These are phyloP conservation scores for Vimba vimba DNA, from an alignment of 2,113 vertebrate species.

Conservation along the genomic window DNA sequence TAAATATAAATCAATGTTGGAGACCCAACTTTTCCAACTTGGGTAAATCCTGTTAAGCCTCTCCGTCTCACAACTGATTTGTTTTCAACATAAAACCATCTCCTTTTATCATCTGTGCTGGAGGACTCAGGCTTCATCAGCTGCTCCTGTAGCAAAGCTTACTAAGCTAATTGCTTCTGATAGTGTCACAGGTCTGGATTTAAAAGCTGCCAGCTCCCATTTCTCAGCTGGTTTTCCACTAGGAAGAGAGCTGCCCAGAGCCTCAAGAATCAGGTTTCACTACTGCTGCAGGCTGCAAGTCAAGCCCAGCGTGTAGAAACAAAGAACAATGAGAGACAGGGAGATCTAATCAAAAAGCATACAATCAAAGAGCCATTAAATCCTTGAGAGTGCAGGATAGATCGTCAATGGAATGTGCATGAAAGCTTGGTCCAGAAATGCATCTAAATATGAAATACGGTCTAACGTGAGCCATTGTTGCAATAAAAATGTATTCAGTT, in stretches of 20 bases:
- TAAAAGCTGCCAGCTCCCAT: conserved; percentile 50
- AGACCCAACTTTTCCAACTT: not conserved
- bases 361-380: conserved; percentile 18
- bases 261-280: conserved; percentile 51
- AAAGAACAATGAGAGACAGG: conserved; percentile 1
- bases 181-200: conserved; percentile 46
- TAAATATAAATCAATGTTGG: not conserved
- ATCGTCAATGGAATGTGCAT: not conserved
- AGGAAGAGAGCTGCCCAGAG: conserved; percentile 20
- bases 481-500: not conserved
- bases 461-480: not conserved
- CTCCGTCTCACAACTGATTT: not conserved
- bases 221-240: conserved; percentile 45
- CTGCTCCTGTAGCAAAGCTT: conserved; percentile 30
- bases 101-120: conserved; percentile 19
- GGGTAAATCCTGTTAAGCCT: not conserved
- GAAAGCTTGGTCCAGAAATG: not conserved
- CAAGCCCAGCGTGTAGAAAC: not conserved
- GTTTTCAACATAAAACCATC: conserved; percentile 6
- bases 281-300: conserved; percentile 6
- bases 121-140: conserved; percentile 32
- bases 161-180: conserved; percentile 50
- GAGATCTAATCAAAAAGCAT: not conserved
- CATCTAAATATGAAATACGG: not conserved
- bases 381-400: not conserved